Evolutionary conservation across 2,888 invertebrate species (phyloP).

Genomic region (Eupithecia pulchellata): DNA sequence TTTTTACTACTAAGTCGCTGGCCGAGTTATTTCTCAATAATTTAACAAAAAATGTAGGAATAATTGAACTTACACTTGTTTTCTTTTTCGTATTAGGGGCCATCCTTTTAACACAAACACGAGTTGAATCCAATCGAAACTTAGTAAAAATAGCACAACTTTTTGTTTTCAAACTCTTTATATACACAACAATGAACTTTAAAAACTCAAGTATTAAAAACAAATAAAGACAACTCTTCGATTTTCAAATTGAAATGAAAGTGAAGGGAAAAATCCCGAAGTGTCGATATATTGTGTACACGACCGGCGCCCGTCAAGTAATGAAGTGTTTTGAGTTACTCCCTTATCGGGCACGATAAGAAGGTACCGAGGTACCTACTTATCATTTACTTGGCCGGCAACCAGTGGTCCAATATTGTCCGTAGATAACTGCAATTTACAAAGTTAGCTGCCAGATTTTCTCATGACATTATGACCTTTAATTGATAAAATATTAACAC

Average conservation of each 20-base stretch:
- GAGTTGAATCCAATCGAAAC: not conserved
- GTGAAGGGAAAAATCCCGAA: conserved; percentile 27
- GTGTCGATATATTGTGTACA: conserved; percentile 57
- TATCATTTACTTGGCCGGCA: conserved; percentile 67
- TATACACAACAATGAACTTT: not conserved
- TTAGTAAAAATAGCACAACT: not conserved
- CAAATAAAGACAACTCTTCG: conserved; percentile 6
- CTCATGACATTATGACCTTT: conserved; percentile 44
- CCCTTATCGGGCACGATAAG: conserved; percentile 78
- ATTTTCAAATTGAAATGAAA: conserved; percentile 19
- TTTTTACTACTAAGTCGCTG: not conserved
- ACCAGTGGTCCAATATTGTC: conserved; percentile 52
- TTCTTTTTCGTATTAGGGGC: conserved; percentile 34
- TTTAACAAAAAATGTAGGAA: not conserved
- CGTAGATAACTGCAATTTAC: conserved; percentile 12
- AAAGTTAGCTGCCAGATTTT: conserved; percentile 40
- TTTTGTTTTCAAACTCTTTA: not conserved
- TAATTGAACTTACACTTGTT: conserved; percentile 29
- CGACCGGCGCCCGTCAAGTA: conserved; percentile 63
- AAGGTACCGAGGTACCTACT: conserved; percentile 23
- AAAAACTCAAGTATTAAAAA: conserved; percentile 4
- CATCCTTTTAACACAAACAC: conserved; percentile 18
- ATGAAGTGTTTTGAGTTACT: conserved; percentile 66
- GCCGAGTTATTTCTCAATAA: not conserved
- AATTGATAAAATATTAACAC: conserved; percentile 5